Evolutionary conservation across 2,888 invertebrate species (phyloP).

Genomic region (Lasioglossum villosulum): DNA sequence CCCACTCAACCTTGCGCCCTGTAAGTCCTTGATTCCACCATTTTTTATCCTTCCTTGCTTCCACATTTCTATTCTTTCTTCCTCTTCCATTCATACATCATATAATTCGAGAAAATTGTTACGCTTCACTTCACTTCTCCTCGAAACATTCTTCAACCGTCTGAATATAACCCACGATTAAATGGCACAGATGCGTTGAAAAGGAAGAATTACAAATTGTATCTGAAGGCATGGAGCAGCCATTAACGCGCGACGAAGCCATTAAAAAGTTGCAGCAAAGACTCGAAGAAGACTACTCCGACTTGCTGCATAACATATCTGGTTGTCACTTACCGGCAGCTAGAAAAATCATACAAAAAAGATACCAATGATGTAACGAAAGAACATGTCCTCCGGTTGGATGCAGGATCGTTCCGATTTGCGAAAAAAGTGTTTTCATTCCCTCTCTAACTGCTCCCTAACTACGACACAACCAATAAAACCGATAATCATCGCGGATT

Average conservation of each 20-base stretch:
- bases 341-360: conserved; percentile 85
- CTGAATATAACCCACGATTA: neutral
- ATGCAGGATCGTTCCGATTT: conserved; percentile 19
- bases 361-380: conserved; percentile 82
- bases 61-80: neutral
- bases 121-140: neutral
- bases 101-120: neutral
- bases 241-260: conserved; percentile 82
- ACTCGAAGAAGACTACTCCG: conserved; percentile 81
- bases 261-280: conserved; percentile 79
- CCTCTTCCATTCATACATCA: neutral
- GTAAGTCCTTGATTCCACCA: conserved; percentile 77
- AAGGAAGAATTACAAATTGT: conserved; percentile 85
- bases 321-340: conserved; percentile 86
- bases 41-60: neutral
- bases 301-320: conserved; percentile 85
- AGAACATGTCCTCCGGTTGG: neutral
- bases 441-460: neutral
- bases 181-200: conserved; percentile 84
- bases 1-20: conserved; percentile 85
- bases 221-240: conserved; percentile 83
- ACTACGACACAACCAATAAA: neutral
- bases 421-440: conserved; percentile 9
- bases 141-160: neutral
- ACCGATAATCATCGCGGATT: neutral